Conservation (phyloP, 2,797 vertebrate species). For the Darevskia mixta region DNA sequence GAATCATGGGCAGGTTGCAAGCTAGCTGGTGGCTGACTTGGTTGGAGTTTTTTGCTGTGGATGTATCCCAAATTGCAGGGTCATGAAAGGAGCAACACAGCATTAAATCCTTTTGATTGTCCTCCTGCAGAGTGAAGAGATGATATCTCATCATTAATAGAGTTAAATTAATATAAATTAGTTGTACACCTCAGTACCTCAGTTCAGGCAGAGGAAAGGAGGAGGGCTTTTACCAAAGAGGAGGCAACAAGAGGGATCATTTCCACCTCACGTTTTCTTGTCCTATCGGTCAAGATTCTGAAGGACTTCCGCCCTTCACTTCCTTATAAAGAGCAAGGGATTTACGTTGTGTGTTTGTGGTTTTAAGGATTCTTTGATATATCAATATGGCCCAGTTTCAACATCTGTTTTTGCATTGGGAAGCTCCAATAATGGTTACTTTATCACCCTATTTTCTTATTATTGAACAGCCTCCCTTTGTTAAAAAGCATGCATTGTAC, state of each 20-base stretch:
- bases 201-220: slow-evolving; percentile 71
- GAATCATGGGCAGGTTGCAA: slow-evolving; percentile 14
- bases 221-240: slow-evolving; percentile 67
- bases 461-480: not conserved
- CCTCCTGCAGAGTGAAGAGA: slow-evolving; percentile 69
- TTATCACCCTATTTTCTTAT: not conserved
- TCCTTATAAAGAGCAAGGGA: slow-evolving; percentile 18
- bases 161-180: slow-evolving; percentile 85
- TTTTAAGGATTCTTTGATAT: slow-evolving; percentile 57
- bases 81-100: slow-evolving; percentile 56
- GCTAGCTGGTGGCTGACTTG: not conserved
- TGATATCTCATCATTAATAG: slow-evolving; percentile 83
- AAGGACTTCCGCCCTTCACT: slow-evolving; percentile 67
- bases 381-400: not conserved
- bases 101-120: slow-evolving; percentile 77
- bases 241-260: slow-evolving; percentile 66
- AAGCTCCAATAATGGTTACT: not conserved
- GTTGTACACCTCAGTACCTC: slow-evolving; percentile 58
- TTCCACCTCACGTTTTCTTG: slow-evolving; percentile 68
- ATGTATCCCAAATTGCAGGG: slow-evolving; percentile 47
- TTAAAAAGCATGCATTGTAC: not conserved
- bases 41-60: slow-evolving; percentile 5
- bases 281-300: slow-evolving; percentile 76
- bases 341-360: slow-evolving; percentile 27
- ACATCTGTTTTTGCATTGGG: not conserved